Evolutionary conservation across 2,113 vertebrate species (phyloP).

Genomic region (Gila orcuttii): DNA sequence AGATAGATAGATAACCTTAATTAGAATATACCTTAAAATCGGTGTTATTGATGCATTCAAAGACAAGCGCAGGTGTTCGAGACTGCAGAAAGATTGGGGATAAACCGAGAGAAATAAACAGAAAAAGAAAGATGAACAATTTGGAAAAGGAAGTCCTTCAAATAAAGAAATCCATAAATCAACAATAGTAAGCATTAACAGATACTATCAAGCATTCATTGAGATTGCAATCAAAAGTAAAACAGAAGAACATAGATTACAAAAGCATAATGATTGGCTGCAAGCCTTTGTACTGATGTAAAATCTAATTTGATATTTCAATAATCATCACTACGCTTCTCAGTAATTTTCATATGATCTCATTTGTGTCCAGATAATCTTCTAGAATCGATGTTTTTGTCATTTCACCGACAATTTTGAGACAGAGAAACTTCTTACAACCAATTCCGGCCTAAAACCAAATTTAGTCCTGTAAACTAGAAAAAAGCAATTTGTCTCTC

Average conservation of each 20-base stretch:
- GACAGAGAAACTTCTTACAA: background rate
- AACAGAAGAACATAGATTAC: background rate
- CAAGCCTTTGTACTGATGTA: background rate
- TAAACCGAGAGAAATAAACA: background rate
- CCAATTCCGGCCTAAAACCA: background rate
- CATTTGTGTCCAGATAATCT: slow-evolving; percentile 1
- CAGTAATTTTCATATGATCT: background rate
- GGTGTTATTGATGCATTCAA: slow-evolving; percentile 99
- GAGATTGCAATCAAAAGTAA: background rate
- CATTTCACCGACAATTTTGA: background rate
- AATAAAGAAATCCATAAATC: background rate
- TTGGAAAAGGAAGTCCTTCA: slow-evolving; percentile 12
- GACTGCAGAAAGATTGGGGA: slow-evolving; percentile 80
- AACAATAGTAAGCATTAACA: slow-evolving; percentile 26
- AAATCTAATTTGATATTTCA: background rate
- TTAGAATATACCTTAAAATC: slow-evolving; percentile 92
- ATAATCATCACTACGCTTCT: background rate
- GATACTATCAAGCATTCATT: slow-evolving; percentile 19
- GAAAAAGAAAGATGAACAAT: slow-evolving; percentile 25
- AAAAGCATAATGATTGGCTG: background rate
- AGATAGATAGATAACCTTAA: background rate
- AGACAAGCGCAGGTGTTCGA: slow-evolving; percentile 97
- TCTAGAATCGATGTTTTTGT: background rate
- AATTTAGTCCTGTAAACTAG: background rate
- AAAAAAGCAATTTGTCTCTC: slow-evolving; percentile 9